Base-by-base conservation (phyloP, 2,113 vertebrate genomes). In the Dromas ardeola region DNA sequence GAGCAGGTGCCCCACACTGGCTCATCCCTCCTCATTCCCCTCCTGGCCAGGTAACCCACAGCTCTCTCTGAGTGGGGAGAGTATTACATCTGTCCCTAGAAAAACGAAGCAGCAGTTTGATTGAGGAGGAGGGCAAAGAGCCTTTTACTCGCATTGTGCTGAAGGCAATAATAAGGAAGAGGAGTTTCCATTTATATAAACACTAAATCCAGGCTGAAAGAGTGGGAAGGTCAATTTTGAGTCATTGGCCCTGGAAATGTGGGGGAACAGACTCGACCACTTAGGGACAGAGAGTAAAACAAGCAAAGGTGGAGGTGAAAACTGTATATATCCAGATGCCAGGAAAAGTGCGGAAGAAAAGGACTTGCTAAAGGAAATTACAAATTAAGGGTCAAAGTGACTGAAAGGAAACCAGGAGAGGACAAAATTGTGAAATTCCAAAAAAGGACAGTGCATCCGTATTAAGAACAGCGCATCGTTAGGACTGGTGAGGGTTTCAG, bases 11-110 rank as follows among this genome's bases (percentile, higher is more conserved):
- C 47, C 29, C 52, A 16, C 2, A 2, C 6, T 81, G 72, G 26
- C 27, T 70, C 30, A 1, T 53, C 8, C 62, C 10, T 36, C 20
- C 36, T 78, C 0, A 0, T 19, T 91, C 15, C 30, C 7, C 7
- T 45, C 45, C 47, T 6, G 11, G 1, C 3, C 86, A 88, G 42
- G 47, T 67, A 79, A 82, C 32, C 19, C 38, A 45, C 6, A 9
- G 9, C 7, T 34, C 34, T 43, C 42, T 74, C 16, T 25, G 38
- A 25, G 23, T 26, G 40, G 47, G 26, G 71, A 67, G 18, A 2
- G 4, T 15, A 4, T 32, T 47, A 67, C 38, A 36, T 29, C 30
- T 79, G 43, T 43, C 43, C 50, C 62, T 26, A 50, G 34, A 36
- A 49, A 93, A 74, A 50, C 7, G 10, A 58, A 71, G 42, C 10